phyloP scores from a whole-genome alignment of 2,113 vertebrate genomes.

The Redunca redunca region DNA sequence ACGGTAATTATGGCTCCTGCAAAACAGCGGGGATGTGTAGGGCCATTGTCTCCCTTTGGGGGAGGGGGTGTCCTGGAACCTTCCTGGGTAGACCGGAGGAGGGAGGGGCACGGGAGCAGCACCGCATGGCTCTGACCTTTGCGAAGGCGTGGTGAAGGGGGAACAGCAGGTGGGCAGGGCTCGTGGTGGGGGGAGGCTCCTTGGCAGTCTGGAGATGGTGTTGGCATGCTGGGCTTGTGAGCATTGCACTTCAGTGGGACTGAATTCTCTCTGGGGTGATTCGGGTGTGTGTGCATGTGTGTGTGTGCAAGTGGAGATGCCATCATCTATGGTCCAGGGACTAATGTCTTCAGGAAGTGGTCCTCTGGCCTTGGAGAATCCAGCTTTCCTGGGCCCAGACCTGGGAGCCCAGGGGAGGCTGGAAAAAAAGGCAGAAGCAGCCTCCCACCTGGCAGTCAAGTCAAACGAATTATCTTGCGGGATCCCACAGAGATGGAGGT shows the following conservation, averaged over 20 bases:
- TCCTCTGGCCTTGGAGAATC: not conserved
- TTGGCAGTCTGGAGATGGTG: not conserved
- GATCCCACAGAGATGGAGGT: not conserved
- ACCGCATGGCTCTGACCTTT: not conserved
- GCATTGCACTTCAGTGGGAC: not conserved
- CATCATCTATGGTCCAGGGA: not conserved
- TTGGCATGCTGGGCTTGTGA: not conserved
- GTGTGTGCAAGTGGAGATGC: not conserved
- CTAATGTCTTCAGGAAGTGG: not conserved
- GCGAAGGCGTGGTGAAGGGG: not conserved
- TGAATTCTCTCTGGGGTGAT: not conserved
- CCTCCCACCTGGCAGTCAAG: conserved; percentile 4
- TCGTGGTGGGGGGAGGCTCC: conserved; percentile 52
- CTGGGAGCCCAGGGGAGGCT: not conserved
- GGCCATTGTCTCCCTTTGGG: conserved; percentile 14
- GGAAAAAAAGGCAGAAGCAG: not conserved
- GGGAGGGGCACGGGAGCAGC: conserved; percentile 6
- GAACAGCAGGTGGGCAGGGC: conserved; percentile 46
- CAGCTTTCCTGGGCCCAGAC: conserved; percentile 17
- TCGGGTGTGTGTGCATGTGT: not conserved
- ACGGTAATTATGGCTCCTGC: conserved; percentile 87
- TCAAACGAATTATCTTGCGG: not conserved
- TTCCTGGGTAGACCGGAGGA: not conserved
- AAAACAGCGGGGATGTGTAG: not conserved
- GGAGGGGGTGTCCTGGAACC: not conserved